Base-by-base conservation (phyloP, 2,888 invertebrate species). In the Lymantria dispar region DNA sequence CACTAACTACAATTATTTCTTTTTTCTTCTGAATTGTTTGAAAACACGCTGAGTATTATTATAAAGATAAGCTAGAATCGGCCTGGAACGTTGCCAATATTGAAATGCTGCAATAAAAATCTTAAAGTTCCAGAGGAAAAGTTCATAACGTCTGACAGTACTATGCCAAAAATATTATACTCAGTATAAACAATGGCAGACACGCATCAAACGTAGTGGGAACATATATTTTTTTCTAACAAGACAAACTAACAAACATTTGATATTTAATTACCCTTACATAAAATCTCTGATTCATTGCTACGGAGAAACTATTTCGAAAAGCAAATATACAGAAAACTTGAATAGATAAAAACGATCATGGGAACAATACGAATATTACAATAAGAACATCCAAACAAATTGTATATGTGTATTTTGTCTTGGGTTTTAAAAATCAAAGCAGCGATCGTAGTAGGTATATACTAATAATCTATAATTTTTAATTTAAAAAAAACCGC, bases 81-180 rank as follows among this genome's bases (percentile, higher is more conserved):
- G 60, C 69, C 82, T 87, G 90, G 89, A 82, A 54, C 12, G n/a
- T 37, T 58, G 85, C 89, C 89, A 88, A 68, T 67, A 76, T 75
- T 78, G 70, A 75, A 82, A 86, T 79, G 83, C 80, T 78, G 80
- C 78, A 77, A 86, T 88, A 86, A 88, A 89, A 85, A 81, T 77
- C 72, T 72, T 40, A 71, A 82, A 84, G 76, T 80, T 86, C 77
- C 83, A 83, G 79, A 60, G 74, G 70, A 73, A 81, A 80, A 75
- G 70, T 72, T 76, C 62, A 63, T 73, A 73, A 71, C 68, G 70
- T 71, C 65, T 60, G 62, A 61, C 72, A 73, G 70, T 67, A 67
- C 69, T 73, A 76, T 74, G 76, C 81, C 76, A 80, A 82, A 83
- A 83, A 84, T 83, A 85, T 76, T 74, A 70, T 61, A 72, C 60